Evolutionary conservation across 2,888 invertebrate species (phyloP).

Genomic region (Plusia festucae): DNA sequence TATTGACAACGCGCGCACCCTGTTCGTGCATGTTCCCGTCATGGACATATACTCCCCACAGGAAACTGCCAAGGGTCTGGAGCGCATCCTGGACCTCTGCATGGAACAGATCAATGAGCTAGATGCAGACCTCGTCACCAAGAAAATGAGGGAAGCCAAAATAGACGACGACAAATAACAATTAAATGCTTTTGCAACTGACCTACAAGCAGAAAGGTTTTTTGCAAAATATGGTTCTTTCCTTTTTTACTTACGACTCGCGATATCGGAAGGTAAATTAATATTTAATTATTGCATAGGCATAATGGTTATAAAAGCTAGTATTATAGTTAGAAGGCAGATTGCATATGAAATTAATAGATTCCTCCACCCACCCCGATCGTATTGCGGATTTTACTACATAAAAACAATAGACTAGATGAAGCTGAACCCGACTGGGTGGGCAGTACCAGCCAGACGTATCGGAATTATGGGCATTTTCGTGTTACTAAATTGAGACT

Average conservation of each 20-base stretch:
- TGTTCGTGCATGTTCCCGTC: conserved; percentile 94
- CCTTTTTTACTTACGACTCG: neutral
- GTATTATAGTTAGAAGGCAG: neutral
- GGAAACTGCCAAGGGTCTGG: conserved; percentile 75
- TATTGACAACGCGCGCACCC: conserved; percentile 88
- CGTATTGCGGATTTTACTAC: too few species aligned
- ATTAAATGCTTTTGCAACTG: conserved; percentile 3
- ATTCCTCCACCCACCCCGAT: too few species aligned
- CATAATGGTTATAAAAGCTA: neutral
- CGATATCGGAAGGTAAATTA: neutral
- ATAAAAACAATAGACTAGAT: too few species aligned
- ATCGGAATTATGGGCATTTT: too few species aligned
- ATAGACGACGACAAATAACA: conserved; percentile 11
- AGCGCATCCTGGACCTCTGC: conserved; percentile 74
- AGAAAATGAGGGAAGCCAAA: conserved; percentile 50
- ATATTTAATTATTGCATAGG: neutral
- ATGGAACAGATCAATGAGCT: conserved; percentile 70
- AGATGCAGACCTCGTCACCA: conserved; percentile 51
- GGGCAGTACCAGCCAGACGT: too few species aligned
- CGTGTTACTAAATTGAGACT: too few species aligned
- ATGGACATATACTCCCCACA: conserved; percentile 82
- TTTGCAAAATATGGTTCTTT: neutral
- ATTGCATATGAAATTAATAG: neutral
- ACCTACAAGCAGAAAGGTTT: neutral
- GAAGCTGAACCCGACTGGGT: too few species aligned